phyloP scores from a whole-genome alignment of 1,140 invertebrate species.

The Hetaerina americana region DNA sequence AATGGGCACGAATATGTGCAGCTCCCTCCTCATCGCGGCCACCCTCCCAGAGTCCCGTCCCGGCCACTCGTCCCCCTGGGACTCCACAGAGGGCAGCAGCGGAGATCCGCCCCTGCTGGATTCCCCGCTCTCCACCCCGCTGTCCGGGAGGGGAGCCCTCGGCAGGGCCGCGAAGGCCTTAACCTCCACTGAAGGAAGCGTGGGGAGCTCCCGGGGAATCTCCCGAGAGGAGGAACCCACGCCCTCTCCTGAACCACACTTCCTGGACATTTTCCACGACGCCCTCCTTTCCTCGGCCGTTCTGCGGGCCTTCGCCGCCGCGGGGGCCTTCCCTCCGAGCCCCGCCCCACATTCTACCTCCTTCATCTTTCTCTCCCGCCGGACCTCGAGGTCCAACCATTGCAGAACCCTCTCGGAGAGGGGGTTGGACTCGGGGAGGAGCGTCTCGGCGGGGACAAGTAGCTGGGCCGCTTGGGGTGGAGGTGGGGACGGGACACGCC shows the following conservation, averaged over 20 bases:
- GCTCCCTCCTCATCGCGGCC: conserved; percentile 27
- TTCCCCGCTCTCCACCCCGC: background rate
- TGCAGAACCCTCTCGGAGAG: background rate
- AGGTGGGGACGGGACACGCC: background rate
- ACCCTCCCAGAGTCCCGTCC: background rate
- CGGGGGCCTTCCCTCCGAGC: background rate
- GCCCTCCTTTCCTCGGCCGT: background rate
- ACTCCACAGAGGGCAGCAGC: background rate
- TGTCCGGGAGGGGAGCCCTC: background rate
- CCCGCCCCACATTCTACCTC: background rate
- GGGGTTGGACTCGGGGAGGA: background rate
- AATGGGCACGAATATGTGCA: conserved; percentile 52
- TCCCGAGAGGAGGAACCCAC: background rate
- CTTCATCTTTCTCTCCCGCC: background rate
- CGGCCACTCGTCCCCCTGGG: background rate
- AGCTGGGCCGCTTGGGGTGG: background rate
- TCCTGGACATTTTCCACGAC: background rate
- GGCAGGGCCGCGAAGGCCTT: too few relatives aligned
- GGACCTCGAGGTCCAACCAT: background rate
- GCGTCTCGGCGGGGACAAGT: background rate
- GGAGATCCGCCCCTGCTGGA: background rate
- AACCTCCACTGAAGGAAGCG: background rate
- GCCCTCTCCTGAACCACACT: background rate
- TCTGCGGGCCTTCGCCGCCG: background rate
- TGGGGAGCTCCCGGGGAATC: background rate